These are phyloP conservation scores for Molossus alvarezi DNA, from an alignment of 2,797 vertebrate genomes.

Conservation along the genomic window DNA sequence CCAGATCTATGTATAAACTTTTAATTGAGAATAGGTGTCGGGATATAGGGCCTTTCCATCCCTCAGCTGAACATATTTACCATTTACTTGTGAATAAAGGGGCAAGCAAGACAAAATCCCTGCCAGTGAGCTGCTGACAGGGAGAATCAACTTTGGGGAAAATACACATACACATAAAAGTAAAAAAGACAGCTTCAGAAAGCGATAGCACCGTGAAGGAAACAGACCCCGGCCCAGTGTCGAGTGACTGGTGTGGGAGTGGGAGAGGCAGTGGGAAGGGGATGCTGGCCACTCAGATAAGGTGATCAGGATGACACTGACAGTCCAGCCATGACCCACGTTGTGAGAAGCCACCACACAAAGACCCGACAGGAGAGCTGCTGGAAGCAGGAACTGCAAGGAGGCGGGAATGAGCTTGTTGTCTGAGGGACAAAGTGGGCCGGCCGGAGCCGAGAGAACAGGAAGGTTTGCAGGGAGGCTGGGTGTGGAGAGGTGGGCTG, in stretches of 20 bases:
- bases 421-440: background rate
- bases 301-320: background rate
- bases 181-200: constrained; percentile 28
- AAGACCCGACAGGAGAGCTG: background rate
- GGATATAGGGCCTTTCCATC: background rate
- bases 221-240: background rate
- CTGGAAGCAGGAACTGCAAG: background rate
- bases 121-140: background rate
- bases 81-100: background rate
- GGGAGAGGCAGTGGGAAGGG: background rate
- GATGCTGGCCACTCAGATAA: background rate
- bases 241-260: background rate
- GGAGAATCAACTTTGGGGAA: background rate
- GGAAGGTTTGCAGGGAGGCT: background rate
- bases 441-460: background rate
- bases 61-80: background rate
- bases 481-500: background rate
- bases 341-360: background rate
- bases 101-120: background rate
- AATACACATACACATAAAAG: constrained; percentile 40
- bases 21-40: constrained; percentile 17
- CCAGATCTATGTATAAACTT: constrained; percentile 41
- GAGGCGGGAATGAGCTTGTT: background rate
- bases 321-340: background rate
- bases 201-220: background rate